Percentiles rank a stretch among this genome's conserved stretches.
phyloP scores from a whole-genome alignment of 2,797 vertebrate genomes.

The Todus mexicanus region DNA sequence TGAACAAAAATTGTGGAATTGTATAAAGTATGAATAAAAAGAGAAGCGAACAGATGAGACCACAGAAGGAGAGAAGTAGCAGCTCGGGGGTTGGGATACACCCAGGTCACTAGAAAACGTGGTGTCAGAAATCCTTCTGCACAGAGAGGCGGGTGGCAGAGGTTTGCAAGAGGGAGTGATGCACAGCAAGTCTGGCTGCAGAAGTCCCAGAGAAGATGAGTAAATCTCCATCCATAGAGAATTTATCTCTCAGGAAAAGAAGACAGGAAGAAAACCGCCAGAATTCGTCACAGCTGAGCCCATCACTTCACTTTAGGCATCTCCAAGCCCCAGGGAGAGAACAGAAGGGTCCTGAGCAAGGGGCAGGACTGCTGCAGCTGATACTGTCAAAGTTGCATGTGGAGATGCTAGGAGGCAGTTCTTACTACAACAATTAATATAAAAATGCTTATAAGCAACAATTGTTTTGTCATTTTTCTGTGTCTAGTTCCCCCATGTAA shows the following conservation, averaged over 20 bases:
- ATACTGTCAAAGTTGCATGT: neutral
- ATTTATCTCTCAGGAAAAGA: neutral
- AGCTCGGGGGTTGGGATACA: neutral
- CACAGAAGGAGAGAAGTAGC: neutral
- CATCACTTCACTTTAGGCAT: neutral
- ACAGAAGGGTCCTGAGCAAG: neutral
- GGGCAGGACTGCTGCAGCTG: neutral
- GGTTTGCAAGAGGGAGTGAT: neutral
- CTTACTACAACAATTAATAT: neutral
- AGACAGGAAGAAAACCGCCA: neutral
- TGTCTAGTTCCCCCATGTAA: neutral
- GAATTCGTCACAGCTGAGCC: neutral
- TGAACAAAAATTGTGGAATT: neutral
- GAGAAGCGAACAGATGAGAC: neutral
- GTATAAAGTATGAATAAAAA: neutral
- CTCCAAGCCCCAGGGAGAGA: fast-evolving
- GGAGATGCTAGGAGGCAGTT: neutral
- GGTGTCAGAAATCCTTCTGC: neutral
- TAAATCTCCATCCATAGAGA: neutral
- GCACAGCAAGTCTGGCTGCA: neutral
- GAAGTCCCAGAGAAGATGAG: neutral
- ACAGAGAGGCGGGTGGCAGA: neutral
- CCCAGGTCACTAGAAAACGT: neutral
- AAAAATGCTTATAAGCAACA: neutral
- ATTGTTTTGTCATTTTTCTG: neutral